phyloP scores from a whole-genome alignment of 2,888 invertebrate genomes.

The Acleris holmiana region DNA sequence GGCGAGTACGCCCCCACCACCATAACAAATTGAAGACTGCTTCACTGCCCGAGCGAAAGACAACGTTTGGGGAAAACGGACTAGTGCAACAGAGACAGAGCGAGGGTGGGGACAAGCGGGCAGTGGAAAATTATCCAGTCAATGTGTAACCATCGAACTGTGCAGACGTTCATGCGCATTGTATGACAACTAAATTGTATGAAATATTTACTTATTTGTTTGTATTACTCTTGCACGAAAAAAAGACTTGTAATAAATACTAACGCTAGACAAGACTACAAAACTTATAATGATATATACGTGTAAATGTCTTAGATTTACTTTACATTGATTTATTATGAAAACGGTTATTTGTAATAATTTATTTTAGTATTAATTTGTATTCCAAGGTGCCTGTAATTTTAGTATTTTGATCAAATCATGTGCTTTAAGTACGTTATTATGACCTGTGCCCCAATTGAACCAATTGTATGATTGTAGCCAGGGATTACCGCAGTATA shows the following conservation, averaged over 20 bases:
- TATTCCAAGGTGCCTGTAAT: slow-evolving; percentile 45
- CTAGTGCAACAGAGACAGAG: slow-evolving; percentile 50
- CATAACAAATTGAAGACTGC: slow-evolving; percentile 59
- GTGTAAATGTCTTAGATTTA: slow-evolving; percentile 3
- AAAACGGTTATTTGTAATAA: background rate
- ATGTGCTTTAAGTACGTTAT: slow-evolving; percentile 31
- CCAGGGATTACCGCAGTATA: too few relatives aligned
- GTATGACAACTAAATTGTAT: background rate
- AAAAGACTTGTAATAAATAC: background rate
- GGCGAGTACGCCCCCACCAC: slow-evolving; percentile 64
- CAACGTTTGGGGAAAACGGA: slow-evolving; percentile 38
- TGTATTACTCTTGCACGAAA: background rate
- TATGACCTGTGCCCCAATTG: background rate
- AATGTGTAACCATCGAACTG: slow-evolving; percentile 39
- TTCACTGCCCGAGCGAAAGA: slow-evolving; percentile 57
- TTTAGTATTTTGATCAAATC: slow-evolving; percentile 19
- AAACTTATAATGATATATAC: slow-evolving; percentile 1
- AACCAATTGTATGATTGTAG: background rate
- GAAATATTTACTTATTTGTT: background rate
- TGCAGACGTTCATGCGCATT: slow-evolving; percentile 47
- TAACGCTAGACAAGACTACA: background rate
- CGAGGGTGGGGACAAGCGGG: slow-evolving; percentile 51
- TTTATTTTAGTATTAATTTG: slow-evolving; percentile 20
- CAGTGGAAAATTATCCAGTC: slow-evolving; percentile 54
- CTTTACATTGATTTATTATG: slow-evolving; percentile 7